Base-by-base conservation (phyloP, 1,140 invertebrate genomes). In the Zaprionus camerounensis region DNA sequence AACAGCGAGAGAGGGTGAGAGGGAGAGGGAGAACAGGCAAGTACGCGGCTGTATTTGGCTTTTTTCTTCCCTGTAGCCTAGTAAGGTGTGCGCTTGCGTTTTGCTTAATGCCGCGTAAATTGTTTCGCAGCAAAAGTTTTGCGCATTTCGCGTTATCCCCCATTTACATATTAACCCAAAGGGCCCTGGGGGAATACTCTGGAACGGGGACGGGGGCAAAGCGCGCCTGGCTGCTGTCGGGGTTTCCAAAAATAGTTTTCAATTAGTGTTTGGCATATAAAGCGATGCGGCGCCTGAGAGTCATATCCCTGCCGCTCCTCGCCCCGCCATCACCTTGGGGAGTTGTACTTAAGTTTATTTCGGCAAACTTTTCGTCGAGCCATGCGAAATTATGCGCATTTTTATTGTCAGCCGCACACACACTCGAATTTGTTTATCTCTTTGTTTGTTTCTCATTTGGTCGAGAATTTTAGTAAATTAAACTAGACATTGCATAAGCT, bases 111-210 rank as follows among this genome's bases (percentile, higher is more conserved):
- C 78, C 84, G 84, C 84, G 84, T 88, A 87, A 87, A 88, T 87
- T 87, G 84, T 82, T 87, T 87, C 81, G 78, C 84, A 88, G 85
- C 81, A 79, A 83, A 87, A 88, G 84, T 81, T 87, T 87, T 87
- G 81, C 84, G 80, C 85, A 84, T 88, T 87, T 87, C 81, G 85
- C 84, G 84, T 87, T 87, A 87, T 83, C 74, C 77, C 70, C 78
- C 78, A 87, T 87, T 87, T 87, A 87, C 84, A 87, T 87, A 88
- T 87, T 84, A 88, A 79, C 84, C 84, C 81, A 81, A 82, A 86
- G 58, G 55, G 57, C 70, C 63, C 69, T 64, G 41, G 34, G 73
- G 73, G 78, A 70, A 59, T 65, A 44, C 41, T 7, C 41, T 55
- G 58, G 44, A 26, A 28, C 22, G 38, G 24, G 63, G 15, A 11